phyloP scores from a whole-genome alignment of 2,797 vertebrate species.

The Melanotaenia parkinsoni region DNA sequence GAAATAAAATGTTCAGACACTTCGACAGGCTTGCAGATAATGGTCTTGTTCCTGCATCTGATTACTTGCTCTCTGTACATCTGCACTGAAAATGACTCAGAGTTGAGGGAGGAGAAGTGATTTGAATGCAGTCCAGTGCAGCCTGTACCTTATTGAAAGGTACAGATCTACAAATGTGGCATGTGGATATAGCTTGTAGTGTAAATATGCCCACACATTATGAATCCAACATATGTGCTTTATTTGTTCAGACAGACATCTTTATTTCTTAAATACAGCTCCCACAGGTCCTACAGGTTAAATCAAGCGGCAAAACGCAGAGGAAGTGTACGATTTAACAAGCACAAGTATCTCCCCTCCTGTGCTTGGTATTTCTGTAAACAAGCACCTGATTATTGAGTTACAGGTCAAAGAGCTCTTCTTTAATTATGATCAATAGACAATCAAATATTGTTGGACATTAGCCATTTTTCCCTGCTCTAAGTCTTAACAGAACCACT shows the following conservation, averaged over 20 bases:
- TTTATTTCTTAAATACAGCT: conserved; percentile 42
- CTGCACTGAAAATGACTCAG: conserved; percentile 18
- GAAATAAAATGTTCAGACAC: conserved; percentile 50
- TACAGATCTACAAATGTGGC: conserved; percentile 40
- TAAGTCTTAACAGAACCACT: conserved; percentile 11
- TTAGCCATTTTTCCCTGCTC: conserved; percentile 13
- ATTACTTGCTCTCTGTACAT: conserved; percentile 13
- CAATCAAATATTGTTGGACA: conserved; percentile 24
- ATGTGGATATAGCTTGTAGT: conserved; percentile 25
- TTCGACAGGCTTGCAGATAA: conserved; percentile 41
- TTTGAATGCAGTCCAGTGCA: conserved; percentile 26
- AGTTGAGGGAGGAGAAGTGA: conserved; percentile 13
- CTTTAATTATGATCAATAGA: conserved; percentile 37
- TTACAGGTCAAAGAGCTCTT: conserved; percentile 42
- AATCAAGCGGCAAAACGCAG: conserved; percentile 33
- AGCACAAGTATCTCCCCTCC: conserved; percentile 19
- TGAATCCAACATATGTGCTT: conserved; percentile 14
- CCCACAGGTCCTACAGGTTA: conserved; percentile 25
- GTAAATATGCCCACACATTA: conserved; percentile 20
- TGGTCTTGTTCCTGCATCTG: conserved; percentile 29
- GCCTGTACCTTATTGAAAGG: conserved; percentile 23
- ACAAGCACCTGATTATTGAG: conserved; percentile 45
- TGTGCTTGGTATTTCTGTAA: conserved; percentile 48
- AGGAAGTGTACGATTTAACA: conserved; percentile 29
- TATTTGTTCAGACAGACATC: conserved; percentile 14